phyloP scores from a whole-genome alignment of 2,797 vertebrate species.

The Menidia menidia region DNA sequence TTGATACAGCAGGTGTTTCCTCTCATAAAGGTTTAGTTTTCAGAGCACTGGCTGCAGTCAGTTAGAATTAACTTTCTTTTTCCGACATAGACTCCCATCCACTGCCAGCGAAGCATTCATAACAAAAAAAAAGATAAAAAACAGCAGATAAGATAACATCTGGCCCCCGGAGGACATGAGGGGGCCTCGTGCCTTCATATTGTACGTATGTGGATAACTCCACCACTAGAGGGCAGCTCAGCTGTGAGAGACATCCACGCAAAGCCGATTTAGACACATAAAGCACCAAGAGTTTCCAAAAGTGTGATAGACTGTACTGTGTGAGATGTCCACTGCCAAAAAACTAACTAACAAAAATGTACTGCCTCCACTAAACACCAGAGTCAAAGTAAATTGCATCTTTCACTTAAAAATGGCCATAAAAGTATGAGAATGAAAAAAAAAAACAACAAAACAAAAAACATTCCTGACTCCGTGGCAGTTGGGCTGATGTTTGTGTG shows the following conservation, averaged over 20 bases:
- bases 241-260: constrained; percentile 6
- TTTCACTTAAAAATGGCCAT: constrained; percentile 27
- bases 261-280: constrained; percentile 13
- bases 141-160: constrained; percentile 58
- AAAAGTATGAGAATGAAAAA: constrained; percentile 45
- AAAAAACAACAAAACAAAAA: constrained; percentile 40
- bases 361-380: constrained; percentile 29
- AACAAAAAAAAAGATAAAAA: constrained; percentile 36
- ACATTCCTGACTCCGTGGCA: constrained; percentile 62
- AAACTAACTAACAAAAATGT: constrained; percentile 15
- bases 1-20: background rate
- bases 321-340: constrained; percentile 24
- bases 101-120: constrained; percentile 40
- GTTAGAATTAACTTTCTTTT: constrained; percentile 32
- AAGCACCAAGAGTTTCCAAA: background rate
- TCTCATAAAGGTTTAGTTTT: constrained; percentile 8
- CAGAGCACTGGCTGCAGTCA: constrained; percentile 15
- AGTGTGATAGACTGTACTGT: constrained; percentile 17
- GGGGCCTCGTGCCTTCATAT: constrained; percentile 13
- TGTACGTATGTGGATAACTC: background rate
- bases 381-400: constrained; percentile 29
- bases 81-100: constrained; percentile 22
- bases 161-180: constrained; percentile 19
- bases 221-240: constrained; percentile 58
- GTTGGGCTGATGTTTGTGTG: constrained; percentile 25